Conservation (phyloP, 2,888 invertebrate species). For the Conchocele bisecta region DNA sequence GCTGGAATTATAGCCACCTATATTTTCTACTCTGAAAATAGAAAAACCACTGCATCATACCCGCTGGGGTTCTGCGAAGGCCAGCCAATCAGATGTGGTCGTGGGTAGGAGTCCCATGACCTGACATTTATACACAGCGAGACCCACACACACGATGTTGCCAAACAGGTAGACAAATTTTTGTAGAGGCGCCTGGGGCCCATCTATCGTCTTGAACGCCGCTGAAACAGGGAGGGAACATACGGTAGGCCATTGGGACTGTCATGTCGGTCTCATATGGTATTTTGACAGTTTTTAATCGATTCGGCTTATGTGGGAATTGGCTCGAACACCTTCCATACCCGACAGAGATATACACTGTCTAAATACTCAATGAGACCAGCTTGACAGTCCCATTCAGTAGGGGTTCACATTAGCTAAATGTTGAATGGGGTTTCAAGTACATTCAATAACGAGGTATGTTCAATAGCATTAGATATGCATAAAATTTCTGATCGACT, state of each 20-base stretch:
- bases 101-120: conserved; percentile 98
- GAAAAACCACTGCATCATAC: conserved; percentile 47
- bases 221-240: conserved; percentile 41
- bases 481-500: no score
- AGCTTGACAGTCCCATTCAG: no score
- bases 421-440: no score
- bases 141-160: conserved; percentile 93
- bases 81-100: conserved; percentile 98
- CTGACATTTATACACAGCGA: conserved; percentile 98
- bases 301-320: background rate
- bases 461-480: no score
- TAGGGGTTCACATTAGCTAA: no score
- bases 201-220: conserved; percentile 96
- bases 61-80: conserved; percentile 93
- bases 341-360: background rate
- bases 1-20: no score
- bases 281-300: background rate
- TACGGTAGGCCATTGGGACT: no score
- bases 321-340: no score
- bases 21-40: no score
- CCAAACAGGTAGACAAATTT: conserved; percentile 97
- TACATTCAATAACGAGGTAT: no score
- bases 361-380: background rate
- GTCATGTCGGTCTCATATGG: background rate
- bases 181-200: conserved; percentile 93